These are phyloP conservation scores for Lonchura striata DNA, from an alignment of 2,113 vertebrate genomes.

Conservation along the genomic window DNA sequence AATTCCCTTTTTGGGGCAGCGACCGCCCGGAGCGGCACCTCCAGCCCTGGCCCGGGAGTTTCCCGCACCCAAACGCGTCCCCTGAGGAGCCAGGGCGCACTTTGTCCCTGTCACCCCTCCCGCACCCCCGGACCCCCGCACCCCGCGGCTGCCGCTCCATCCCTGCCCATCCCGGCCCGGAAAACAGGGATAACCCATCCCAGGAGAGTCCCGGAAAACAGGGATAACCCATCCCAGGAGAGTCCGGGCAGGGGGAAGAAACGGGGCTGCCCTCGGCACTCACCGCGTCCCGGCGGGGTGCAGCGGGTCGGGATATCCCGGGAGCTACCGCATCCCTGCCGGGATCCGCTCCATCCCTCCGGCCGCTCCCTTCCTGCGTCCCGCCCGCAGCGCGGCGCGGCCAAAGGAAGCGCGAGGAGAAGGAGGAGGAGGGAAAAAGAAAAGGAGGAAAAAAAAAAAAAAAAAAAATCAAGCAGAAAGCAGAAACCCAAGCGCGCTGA, in stretches of 20 bases:
- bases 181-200: not conserved
- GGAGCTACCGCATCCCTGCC: not conserved
- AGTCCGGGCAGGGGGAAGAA: not conserved
- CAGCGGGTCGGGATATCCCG: not conserved
- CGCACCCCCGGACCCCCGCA: not conserved
- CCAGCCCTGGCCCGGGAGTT: accelerated
- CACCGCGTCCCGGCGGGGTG: not conserved
- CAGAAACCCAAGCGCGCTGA: not conserved
- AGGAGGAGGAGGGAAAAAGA: not conserved
- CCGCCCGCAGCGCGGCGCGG: not conserved
- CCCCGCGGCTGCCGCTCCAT: not conserved
- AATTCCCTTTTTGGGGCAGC: not conserved
- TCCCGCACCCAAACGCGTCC: accelerated
- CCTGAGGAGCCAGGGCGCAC: accelerated
- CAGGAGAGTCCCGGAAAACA: accelerated
- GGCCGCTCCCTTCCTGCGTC: not conserved
- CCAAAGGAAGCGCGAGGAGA: not conserved
- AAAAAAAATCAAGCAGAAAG: not conserved
- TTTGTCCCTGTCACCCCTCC: not conserved
- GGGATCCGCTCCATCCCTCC: not conserved
- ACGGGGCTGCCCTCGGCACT: not conserved
- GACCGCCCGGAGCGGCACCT: not conserved
- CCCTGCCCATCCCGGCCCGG: not conserved
- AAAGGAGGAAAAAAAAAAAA: not conserved
- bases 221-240: not conserved